Percentiles rank a stretch among this genome's conserved stretches.
Conservation (phyloP, 2,888 invertebrate species). For the Marasmarcha lunaedactyla region DNA sequence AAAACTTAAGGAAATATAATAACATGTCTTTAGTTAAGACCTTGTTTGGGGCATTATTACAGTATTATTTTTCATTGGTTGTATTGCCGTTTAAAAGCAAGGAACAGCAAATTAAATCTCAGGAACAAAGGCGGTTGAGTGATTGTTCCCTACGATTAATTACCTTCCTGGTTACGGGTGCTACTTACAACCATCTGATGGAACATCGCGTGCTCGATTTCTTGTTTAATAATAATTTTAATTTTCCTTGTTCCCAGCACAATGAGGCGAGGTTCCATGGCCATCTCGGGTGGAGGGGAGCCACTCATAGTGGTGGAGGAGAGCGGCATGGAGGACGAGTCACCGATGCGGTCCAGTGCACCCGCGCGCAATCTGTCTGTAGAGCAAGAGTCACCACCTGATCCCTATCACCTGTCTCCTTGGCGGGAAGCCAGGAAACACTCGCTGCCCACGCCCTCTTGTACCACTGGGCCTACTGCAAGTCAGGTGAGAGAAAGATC, state of each 20-base stretch:
- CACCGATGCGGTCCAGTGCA: conserved; percentile 59
- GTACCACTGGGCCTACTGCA: conserved; percentile 87
- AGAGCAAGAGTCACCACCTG: conserved; percentile 82
- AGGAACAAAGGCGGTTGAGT: too few species aligned
- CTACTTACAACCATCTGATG: too few species aligned
- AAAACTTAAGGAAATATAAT: too few species aligned
- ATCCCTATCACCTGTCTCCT: conserved; percentile 85
- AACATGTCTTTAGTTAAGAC: too few species aligned
- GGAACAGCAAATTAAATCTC: too few species aligned
- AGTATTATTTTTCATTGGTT: too few species aligned
- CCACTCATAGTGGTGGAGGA: conserved; percentile 87
- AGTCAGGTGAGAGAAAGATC: conserved; percentile 81
- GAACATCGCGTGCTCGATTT: too few species aligned
- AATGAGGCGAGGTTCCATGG: conserved; percentile 77
- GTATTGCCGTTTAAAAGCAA: too few species aligned
- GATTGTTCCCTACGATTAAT: too few species aligned
- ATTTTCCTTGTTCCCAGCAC: conserved; percentile 35
- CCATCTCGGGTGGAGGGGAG: conserved; percentile 75
- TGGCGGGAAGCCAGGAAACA: conserved; percentile 86
- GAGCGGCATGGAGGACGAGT: conserved; percentile 75
- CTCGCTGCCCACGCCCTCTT: conserved; percentile 86
- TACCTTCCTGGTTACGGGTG: too few species aligned
- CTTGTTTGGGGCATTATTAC: too few species aligned
- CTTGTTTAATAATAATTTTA: too few species aligned
- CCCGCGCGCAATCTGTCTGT: conserved; percentile 73